phyloP scores from a whole-genome alignment of 1,140 invertebrate genomes.

The Lasioglossum baleicum region DNA sequence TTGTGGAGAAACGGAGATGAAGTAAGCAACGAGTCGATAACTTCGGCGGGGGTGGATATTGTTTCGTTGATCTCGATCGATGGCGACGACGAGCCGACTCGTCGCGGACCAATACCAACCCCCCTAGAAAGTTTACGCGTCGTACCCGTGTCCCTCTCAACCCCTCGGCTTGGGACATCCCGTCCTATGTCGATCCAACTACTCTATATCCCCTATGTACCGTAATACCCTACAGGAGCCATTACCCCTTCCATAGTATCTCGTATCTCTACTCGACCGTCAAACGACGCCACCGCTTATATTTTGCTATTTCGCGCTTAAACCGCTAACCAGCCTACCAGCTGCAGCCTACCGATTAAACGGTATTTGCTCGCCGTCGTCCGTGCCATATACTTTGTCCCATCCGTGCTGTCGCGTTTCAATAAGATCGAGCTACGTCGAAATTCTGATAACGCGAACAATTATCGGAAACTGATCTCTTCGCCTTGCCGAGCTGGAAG shows the following conservation, averaged over 20 bases:
- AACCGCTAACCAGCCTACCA: constrained; percentile 14
- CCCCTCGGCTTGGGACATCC: neutral
- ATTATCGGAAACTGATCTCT: neutral
- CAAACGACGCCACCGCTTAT: constrained; percentile 17
- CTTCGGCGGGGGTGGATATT: neutral
- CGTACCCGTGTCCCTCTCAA: neutral
- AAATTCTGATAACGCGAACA: neutral
- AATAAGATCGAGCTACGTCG: neutral
- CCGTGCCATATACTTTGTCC: neutral
- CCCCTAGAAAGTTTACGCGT: neutral
- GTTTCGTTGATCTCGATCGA: neutral
- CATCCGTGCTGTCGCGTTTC: neutral
- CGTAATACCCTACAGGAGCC: neutral
- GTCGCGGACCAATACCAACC: neutral
- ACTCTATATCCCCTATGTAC: neutral
- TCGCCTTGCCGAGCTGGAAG: neutral
- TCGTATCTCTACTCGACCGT: constrained; percentile 2
- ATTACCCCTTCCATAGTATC: constrained; percentile 3
- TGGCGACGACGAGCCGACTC: neutral
- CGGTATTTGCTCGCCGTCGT: neutral
- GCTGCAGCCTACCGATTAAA: constrained; percentile 8
- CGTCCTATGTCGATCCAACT: neutral
- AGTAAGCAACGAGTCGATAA: neutral
- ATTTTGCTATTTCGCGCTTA: constrained; percentile 2
- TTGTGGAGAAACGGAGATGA: too few relatives aligned